Conservation (phyloP, 1,140 invertebrate genomes). For the Tribolium madens region DNA sequence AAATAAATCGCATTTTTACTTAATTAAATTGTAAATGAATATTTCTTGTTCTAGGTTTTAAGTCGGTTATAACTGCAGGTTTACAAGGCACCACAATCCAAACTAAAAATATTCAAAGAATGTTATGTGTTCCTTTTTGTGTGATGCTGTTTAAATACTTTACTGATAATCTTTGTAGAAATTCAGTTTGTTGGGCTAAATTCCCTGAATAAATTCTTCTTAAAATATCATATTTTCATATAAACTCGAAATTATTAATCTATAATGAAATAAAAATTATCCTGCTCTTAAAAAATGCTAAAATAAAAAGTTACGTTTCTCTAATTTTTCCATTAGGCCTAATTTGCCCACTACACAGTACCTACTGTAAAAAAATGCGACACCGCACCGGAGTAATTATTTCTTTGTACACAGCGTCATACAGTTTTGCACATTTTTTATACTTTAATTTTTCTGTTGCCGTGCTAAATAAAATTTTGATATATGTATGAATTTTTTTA, state of each 20-base stretch:
- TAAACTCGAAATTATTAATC: conserved; percentile 10
- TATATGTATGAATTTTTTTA: neutral
- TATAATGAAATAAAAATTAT: conserved; percentile 1
- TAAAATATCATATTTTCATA: neutral
- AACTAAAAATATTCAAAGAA: conserved; percentile 2
- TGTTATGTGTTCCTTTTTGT: conserved; percentile 1
- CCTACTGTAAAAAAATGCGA: neutral
- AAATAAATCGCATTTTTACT: too few relatives aligned
- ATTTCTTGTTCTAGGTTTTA: neutral
- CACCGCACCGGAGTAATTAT: neutral
- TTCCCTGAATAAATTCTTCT: conserved; percentile 15
- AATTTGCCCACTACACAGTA: neutral
- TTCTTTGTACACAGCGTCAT: neutral
- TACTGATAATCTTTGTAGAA: neutral
- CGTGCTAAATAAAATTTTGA: neutral
- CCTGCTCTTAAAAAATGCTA: neutral
- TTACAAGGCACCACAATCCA: neutral
- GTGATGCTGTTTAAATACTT: conserved; percentile 8
- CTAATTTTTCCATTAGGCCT: neutral
- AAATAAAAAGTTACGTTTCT: neutral
- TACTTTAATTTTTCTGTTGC: neutral
- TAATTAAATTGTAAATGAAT: too few relatives aligned
- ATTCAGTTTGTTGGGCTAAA: conserved; percentile 2
- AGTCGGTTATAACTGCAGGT: neutral
- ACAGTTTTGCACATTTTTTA: neutral